Conservation (phyloP, 2,888 invertebrate genomes). For the Melanchra persicariae region DNA sequence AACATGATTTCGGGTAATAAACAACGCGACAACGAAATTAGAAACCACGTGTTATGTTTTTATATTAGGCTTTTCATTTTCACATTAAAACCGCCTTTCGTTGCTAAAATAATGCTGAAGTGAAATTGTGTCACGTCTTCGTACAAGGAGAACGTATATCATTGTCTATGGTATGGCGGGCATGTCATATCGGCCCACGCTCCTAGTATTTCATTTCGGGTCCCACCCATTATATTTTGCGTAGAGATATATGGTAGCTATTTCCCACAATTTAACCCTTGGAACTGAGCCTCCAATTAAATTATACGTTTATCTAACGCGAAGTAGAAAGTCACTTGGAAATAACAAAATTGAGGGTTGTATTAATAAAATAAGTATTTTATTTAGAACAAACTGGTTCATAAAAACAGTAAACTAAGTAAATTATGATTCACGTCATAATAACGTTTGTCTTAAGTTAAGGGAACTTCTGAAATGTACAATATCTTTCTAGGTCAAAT, state of each 20-base stretch:
- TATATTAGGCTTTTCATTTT: neutral
- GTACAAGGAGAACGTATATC: slow-evolving; percentile 20
- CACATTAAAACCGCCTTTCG: neutral
- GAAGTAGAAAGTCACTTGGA: neutral
- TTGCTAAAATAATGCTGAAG: slow-evolving; percentile 11
- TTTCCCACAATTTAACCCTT: slow-evolving; percentile 20
- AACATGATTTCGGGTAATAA: neutral
- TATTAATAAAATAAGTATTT: neutral
- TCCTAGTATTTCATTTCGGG: slow-evolving; percentile 42
- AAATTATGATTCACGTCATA: slow-evolving; percentile 18
- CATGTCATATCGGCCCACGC: slow-evolving; percentile 47
- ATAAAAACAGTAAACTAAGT: slow-evolving; percentile 2
- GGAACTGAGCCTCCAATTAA: slow-evolving; percentile 8
- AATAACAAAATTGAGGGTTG: neutral
- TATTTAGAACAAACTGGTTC: neutral
- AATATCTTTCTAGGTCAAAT: slow-evolving; percentile 53
- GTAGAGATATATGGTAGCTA: slow-evolving; percentile 30
- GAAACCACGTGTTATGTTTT: slow-evolving; percentile 3
- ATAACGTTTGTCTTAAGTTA: slow-evolving; percentile 16
- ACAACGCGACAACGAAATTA: slow-evolving; percentile 10
- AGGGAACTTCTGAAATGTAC: slow-evolving; percentile 23
- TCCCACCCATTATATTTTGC: slow-evolving; percentile 16
- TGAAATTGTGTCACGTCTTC: slow-evolving; percentile 37
- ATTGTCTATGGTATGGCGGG: slow-evolving; percentile 37
- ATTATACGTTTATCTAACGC: slow-evolving; percentile 4